Evolutionary conservation across 2,797 vertebrate species (phyloP), one percentile per base, ranked within the genome.

Genomic region (Chaetodon trifasciatus): DNA sequence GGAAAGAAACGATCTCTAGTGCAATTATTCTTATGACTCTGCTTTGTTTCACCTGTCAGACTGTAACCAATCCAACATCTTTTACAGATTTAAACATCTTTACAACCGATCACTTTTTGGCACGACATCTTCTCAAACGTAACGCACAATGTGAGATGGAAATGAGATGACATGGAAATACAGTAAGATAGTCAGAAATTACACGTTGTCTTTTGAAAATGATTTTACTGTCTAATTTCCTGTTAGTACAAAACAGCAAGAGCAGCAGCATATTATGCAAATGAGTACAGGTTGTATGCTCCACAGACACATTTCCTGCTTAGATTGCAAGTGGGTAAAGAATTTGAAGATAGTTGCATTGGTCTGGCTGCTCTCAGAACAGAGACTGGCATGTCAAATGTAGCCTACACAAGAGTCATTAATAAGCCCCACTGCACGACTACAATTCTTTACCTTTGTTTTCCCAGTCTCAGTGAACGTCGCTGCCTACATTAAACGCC

Each of bases 401-500:
- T 4, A 13, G 13, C 8, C 0, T 5, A 61, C 61, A 50, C 28
- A 10, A 46, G 57, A 21, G 28, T 15, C n/a, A 32, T 11, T 9
- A 5, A 8, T 24, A 35, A 23, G 7, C 52, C 9, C 28, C 28
- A 32, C 28, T 32, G 28, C 28, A 32, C 28, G 28, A 32, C 42
- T 44, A 4, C 13, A 4, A 9, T 44, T 44, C 42, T 44, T 44
- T 44, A 32, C 28, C 3, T 32, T 32, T 32, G 28, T 32, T 24
- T 53, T 3, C 7, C 52, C n/a, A 5, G 21, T 24, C 2, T 0
- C 62, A 0, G 0, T 84, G 73, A 93, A 90, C 13, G 81, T 81
- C 39, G 8, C 91, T 12, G 2, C 5, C 2, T 21, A 42, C 10
- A 50, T 0, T 0, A 3, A 8, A 70, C 89, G 74, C 86, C 82